Base-by-base conservation (phyloP, 2,888 invertebrate species). In the Crocallis elinguaria region DNA sequence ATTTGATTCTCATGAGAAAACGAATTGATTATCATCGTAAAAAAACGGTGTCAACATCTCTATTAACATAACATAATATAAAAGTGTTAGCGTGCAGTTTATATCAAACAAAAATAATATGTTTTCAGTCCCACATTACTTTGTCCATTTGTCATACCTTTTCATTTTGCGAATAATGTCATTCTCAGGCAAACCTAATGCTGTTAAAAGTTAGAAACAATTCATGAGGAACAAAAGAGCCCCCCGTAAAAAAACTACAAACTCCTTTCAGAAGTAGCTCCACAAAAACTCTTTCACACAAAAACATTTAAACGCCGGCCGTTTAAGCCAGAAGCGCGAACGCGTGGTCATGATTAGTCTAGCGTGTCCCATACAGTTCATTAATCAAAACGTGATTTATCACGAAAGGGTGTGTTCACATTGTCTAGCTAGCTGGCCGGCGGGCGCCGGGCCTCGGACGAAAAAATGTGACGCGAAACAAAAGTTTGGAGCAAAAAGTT, bases 351-450 rank as follows among this genome's bases (percentile, higher is more conserved):
- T 73, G 72, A 74, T 75, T 75, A 73, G 67, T 55, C 63, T 66
- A 71, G 66, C 65, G 66, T 72, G 75, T 69, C 78, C 73, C 69
- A 67, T 60, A 65, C 62, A 70, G 69, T 82, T 81, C 86, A 88
- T 89, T 86, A 88, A 88, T 88, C 88, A 88, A 73, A 32, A 32
- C 25, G 75, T 88, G 86, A 88, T 88, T 88, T 85, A 88, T 86
- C 77, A 75, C 75, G 64, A 70, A 73, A 64, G 75, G 77, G 79
- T 73, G 78, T 76, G 73, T 67, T 65, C 64, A 62, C 58, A 69
- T 75, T 71, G 75, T 75, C 67, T 69, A 37, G 51, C n/a, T n/a
- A n/a, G n/a, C n/a, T n/a, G n/a, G n/a, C n/a, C n/a, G n/a, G 45
- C 53, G 60, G 49, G 49, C 19, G 25, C 39, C 23, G 49, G 43